A percentile compares a stretch with the other conserved stretches of the same genome.
Evolutionary conservation across 2,888 invertebrate genomes (phyloP).

Genomic region (Pyrocoelia pectoralis): DNA sequence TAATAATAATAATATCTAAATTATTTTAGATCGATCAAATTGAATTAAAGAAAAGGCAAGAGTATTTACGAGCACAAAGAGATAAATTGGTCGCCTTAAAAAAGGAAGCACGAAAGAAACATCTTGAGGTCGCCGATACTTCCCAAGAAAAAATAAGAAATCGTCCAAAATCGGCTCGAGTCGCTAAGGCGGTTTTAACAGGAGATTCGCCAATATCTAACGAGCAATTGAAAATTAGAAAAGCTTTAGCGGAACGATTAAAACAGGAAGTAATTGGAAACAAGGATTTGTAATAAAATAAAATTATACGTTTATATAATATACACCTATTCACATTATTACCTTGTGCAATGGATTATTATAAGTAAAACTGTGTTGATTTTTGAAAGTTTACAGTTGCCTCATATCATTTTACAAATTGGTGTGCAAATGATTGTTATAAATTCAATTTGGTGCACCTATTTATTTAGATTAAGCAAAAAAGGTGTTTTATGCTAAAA

Average conservation of each 20-base stretch:
- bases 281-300: slow-evolving; percentile 27
- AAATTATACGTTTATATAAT: too few species aligned
- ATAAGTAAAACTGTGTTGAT: too few species aligned
- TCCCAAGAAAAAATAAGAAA: slow-evolving; percentile 50
- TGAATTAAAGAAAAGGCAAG: slow-evolving; percentile 81
- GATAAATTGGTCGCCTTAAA: slow-evolving; percentile 75
- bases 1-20: slow-evolving; percentile 35
- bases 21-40: slow-evolving; percentile 60
- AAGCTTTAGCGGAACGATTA: slow-evolving; percentile 83
- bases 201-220: slow-evolving; percentile 58
- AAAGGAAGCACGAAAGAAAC: slow-evolving; percentile 82
- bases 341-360: too few species aligned
- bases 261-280: slow-evolving; percentile 84
- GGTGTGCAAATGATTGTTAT: too few species aligned
- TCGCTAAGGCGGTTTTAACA: slow-evolving; percentile 73
- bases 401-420: too few species aligned
- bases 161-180: slow-evolving; percentile 78
- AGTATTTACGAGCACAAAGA: slow-evolving; percentile 83
- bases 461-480: too few species aligned
- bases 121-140: slow-evolving; percentile 56
- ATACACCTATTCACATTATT: too few species aligned
- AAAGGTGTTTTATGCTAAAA: too few species aligned
- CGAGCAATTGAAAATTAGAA: slow-evolving; percentile 78
- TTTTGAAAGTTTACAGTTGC: too few species aligned
- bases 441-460: too few species aligned